Evolutionary conservation across 2,797 vertebrate genomes (phyloP).

Genomic region (Agapornis canus): DNA sequence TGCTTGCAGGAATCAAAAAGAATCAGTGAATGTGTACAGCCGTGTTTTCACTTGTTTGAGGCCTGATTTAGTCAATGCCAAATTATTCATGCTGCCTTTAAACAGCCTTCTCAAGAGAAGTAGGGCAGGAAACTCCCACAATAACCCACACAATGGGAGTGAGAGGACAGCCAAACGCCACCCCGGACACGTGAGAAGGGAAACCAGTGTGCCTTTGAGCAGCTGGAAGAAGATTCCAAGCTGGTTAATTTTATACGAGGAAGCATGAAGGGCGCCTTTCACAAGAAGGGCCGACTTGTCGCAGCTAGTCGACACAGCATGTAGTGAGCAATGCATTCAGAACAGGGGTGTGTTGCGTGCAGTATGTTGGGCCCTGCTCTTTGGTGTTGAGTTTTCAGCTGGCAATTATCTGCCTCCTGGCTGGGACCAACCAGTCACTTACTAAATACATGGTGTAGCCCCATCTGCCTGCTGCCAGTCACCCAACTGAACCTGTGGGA

Average conservation of each 20-base stretch:
- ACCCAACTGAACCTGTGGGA: neutral
- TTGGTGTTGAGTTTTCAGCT: neutral
- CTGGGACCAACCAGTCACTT: neutral
- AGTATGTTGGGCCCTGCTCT: neutral
- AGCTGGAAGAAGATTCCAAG: slow-evolving; percentile 56
- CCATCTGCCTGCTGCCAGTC: neutral
- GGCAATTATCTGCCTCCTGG: neutral
- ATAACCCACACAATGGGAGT: slow-evolving; percentile 20
- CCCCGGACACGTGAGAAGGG: slow-evolving; percentile 19
- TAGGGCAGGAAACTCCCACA: slow-evolving; percentile 71
- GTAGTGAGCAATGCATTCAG: neutral
- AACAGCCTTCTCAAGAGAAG: slow-evolving; percentile 66
- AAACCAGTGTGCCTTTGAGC: slow-evolving; percentile 44
- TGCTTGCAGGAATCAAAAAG: neutral
- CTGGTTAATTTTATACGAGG: neutral
- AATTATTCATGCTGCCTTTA: slow-evolving; percentile 51
- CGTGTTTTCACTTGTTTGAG: slow-evolving; percentile 20
- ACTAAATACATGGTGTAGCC: neutral
- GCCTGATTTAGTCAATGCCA: slow-evolving; percentile 45
- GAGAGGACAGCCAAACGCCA: slow-evolving; percentile 24
- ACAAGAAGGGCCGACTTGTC: neutral
- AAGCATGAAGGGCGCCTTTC: slow-evolving; percentile 39
- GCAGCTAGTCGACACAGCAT: neutral
- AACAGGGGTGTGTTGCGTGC: neutral
- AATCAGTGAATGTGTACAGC: neutral